Conservation (phyloP, 2,797 vertebrate species). For the Crenichthys baileyi region DNA sequence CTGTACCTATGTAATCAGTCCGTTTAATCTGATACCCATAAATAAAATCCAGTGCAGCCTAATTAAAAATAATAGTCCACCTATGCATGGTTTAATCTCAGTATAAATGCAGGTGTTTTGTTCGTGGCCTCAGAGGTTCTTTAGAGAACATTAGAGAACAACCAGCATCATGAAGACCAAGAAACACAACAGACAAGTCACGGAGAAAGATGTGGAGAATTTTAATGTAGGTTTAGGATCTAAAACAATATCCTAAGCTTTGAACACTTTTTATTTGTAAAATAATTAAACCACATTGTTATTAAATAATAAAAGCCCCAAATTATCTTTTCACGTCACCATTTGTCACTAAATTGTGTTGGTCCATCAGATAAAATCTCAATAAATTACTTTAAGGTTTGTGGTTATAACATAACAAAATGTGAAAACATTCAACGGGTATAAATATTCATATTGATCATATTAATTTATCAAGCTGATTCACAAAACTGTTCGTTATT, state of each 20-base stretch:
- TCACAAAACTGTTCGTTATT: not conserved
- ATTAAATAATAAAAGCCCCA: too few relatives aligned
- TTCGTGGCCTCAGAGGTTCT: too few relatives aligned
- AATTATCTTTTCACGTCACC: not conserved
- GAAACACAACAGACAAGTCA: not conserved
- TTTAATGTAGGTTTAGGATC: not conserved
- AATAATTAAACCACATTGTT: not conserved
- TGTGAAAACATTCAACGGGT: not conserved
- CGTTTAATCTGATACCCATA: too few relatives aligned
- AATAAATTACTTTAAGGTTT: not conserved
- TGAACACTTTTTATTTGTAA: not conserved
- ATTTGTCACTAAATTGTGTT: not conserved
- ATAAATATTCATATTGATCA: not conserved
- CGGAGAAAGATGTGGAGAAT: not conserved
- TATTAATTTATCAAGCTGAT: not conserved
- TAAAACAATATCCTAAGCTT: not conserved
- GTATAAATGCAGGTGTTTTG: too few relatives aligned
- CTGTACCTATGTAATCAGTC: too few relatives aligned
- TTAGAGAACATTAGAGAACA: not conserved
- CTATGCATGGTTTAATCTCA: too few relatives aligned
- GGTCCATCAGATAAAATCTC: not conserved
- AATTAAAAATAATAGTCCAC: too few relatives aligned
- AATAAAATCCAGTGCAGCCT: too few relatives aligned
- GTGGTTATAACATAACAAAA: not conserved
- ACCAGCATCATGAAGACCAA: not conserved